Evolutionary conservation across 2,888 invertebrate species (phyloP).

Genomic region (Andrena chrysosceles): DNA sequence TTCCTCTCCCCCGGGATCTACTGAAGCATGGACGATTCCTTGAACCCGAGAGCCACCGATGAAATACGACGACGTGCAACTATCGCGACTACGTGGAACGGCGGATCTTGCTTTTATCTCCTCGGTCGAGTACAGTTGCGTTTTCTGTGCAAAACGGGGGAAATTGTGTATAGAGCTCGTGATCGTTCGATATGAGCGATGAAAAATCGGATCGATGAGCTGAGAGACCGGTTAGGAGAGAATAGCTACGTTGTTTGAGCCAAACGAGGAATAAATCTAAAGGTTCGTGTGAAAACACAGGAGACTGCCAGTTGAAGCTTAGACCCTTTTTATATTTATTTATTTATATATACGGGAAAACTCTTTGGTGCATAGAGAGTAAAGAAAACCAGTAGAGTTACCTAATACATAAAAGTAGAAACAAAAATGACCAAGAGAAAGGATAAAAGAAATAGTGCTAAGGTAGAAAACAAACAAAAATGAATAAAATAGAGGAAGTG

Average conservation of each 20-base stretch:
- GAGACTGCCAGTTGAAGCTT: too few species aligned
- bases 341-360: too few species aligned
- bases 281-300: neutral
- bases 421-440: too few species aligned
- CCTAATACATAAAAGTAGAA: too few species aligned
- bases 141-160: neutral
- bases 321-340: too few species aligned
- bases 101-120: neutral
- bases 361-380: too few species aligned
- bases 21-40: slow-evolving; percentile 3
- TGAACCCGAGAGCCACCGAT: neutral
- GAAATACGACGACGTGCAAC: neutral
- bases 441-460: too few species aligned
- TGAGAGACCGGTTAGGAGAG: neutral
- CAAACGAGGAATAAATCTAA: neutral
- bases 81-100: slow-evolving; percentile 3
- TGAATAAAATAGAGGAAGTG: too few species aligned
- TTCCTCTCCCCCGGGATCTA: neutral
- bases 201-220: neutral
- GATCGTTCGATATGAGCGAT: neutral
- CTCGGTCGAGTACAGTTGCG: neutral
- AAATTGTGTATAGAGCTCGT: neutral
- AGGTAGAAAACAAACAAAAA: too few species aligned
- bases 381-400: too few species aligned
- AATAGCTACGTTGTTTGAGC: neutral